These are phyloP conservation scores for Crotophaga sulcirostris DNA, from an alignment of 2,113 vertebrate genomes.

Conservation along the genomic window DNA sequence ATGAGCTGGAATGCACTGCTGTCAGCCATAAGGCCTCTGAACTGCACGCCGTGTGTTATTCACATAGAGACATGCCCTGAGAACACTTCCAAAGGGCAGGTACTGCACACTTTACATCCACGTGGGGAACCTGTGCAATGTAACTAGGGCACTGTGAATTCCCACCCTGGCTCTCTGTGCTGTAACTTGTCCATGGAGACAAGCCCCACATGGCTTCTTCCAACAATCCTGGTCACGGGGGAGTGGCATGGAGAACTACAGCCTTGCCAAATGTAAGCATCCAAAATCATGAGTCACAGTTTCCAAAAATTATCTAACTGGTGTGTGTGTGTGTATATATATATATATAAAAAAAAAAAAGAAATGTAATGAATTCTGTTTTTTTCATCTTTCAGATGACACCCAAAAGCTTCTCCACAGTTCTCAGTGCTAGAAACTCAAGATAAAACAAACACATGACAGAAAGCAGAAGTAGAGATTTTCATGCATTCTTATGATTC, in stretches of 20 bases:
- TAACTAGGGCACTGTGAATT: neutral
- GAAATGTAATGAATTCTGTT: neutral
- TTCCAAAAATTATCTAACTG: constrained; percentile 46
- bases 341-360: neutral
- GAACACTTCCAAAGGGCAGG: neutral
- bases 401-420: constrained; percentile 25
- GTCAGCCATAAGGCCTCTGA: neutral
- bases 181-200: neutral
- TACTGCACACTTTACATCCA: neutral
- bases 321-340: neutral
- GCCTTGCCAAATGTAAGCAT: neutral
- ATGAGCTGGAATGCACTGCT: neutral
- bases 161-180: constrained; percentile 28
- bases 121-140: neutral
- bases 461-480: neutral
- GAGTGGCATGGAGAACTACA: neutral
- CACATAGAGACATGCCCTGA: neutral
- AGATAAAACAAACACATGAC: constrained; percentile 29
- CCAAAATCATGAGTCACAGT: constrained; percentile 44
- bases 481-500: constrained; percentile 21
- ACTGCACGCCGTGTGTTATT: accelerated
- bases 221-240: neutral
- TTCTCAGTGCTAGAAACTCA: neutral
- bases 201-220: neutral
- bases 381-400: constrained; percentile 16